These are phyloP conservation scores for Phrynocephalus forsythii DNA, from an alignment of 2,797 vertebrate species.

Conservation along the genomic window DNA sequence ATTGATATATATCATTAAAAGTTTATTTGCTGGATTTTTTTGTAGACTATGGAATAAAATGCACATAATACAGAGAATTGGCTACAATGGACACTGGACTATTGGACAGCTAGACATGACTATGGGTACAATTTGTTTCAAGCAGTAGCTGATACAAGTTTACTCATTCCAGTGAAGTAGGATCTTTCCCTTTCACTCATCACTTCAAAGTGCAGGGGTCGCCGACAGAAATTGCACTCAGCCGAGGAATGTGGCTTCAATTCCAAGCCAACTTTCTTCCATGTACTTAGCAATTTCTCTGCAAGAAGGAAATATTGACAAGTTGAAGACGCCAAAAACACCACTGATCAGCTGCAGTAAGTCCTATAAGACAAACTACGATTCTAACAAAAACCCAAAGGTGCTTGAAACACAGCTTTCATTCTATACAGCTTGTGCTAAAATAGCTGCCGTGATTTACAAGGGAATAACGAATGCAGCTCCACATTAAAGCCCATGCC, in stretches of 20 bases:
- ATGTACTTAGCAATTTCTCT: slow-evolving; percentile 89
- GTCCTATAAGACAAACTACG: not conserved
- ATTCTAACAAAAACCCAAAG: not conserved
- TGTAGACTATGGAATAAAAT: slow-evolving; percentile 69
- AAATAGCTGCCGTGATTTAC: not conserved
- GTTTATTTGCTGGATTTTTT: slow-evolving; percentile 73
- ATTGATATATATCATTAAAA: slow-evolving; percentile 35
- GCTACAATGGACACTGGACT: slow-evolving; percentile 45
- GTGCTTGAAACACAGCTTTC: not conserved
- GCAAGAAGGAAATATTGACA: slow-evolving; percentile 38
- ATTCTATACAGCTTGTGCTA: not conserved
- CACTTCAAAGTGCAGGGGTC: slow-evolving; percentile 93
- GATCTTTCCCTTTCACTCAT: slow-evolving; percentile 93
- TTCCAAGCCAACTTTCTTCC: slow-evolving; percentile 90
- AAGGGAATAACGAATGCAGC: not conserved
- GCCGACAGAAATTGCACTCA: slow-evolving; percentile 93
- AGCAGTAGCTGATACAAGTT: slow-evolving; percentile 87
- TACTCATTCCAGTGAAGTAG: slow-evolving; percentile 94
- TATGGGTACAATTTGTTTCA: slow-evolving; percentile 67
- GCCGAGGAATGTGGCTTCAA: slow-evolving; percentile 90
- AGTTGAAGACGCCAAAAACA: not conserved
- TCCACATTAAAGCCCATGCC: not conserved
- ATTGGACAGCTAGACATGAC: slow-evolving; percentile 27
- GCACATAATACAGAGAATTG: slow-evolving; percentile 71
- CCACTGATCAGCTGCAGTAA: not conserved